Evolutionary conservation across 2,888 invertebrate species (phyloP), one percentile per base, ranked within the genome.

Genomic region (Ptilodon capucinus): DNA sequence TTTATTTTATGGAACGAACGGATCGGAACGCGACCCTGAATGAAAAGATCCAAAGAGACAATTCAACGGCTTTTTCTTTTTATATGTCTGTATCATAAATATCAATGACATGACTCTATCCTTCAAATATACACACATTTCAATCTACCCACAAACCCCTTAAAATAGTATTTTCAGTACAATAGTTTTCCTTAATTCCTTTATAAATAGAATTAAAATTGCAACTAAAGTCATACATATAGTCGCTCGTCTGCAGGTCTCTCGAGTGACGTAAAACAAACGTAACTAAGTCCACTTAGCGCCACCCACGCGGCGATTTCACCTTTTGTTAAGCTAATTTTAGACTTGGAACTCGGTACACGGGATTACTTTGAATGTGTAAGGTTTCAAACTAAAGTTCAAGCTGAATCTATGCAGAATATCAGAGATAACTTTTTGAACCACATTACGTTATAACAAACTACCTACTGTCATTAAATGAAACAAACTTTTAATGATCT

Each of bases 271-370:
- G 50, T 54, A 58, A 60, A 68, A 60, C 57, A 60, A 58, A 58
- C 60, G 50, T 54, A 57, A 62, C 62, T 62, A 53, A 55, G 46
- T 54, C 51, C 57, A 67, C 56, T 68, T 64, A 48, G 52, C 47
- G 38, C n/a, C 46, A 19, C 55, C 51, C 44, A 51, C 48, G 44
- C 51, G 38, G 3, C 30, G 39, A 44, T 46, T 44, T 50, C 51
- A 51, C 44, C 54, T 44, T 48, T 42, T 43, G 41, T 32, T 34
- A 45, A 36, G 43, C 46, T 44, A 44, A 51, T 51, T 46, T 44
- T 32, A 39, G 30, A 40, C 38, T 36, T 30, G 42, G 40, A 48
- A 40, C 35, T n/a, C 11, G 9, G 19, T 16, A 38, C 44, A 18
- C 14, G 13, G 38, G 38, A 38, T 38, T 13, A 38, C 13, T 19